Evolutionary conservation across 2,888 invertebrate species (phyloP).

Genomic region (Nomada ferruginata): DNA sequence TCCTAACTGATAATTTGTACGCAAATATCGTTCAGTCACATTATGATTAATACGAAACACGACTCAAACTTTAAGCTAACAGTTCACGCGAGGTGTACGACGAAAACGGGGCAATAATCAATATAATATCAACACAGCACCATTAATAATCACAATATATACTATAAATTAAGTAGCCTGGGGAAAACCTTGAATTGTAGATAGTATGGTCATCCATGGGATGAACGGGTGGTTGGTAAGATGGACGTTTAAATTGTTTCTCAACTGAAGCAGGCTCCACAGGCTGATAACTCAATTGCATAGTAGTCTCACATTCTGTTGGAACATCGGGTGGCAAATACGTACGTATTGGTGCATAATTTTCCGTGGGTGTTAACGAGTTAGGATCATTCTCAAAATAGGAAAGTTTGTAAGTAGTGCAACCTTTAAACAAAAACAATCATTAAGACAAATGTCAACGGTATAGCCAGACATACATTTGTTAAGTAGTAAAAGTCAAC

Average conservation of each 20-base stretch:
- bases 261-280: slow-evolving; percentile 61
- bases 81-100: too few species aligned
- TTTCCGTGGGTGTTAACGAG: slow-evolving; percentile 81
- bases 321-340: slow-evolving; percentile 85
- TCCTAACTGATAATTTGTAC: too few species aligned
- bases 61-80: too few species aligned
- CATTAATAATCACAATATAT: background rate
- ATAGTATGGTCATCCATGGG: slow-evolving; percentile 79
- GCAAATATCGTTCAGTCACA: too few species aligned
- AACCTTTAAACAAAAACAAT: slow-evolving; percentile 79
- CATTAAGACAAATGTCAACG: too few species aligned
- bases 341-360: slow-evolving; percentile 85
- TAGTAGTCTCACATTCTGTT: slow-evolving; percentile 86
- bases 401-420: slow-evolving; percentile 88
- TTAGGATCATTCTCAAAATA: slow-evolving; percentile 86
- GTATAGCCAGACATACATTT: too few species aligned
- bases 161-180: background rate
- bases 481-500: too few species aligned
- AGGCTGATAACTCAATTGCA: slow-evolving; percentile 85
- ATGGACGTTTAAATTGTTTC: slow-evolving; percentile 72
- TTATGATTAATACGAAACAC: too few species aligned
- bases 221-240: slow-evolving; percentile 73
- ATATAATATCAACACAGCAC: background rate
- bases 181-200: slow-evolving; percentile 77
- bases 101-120: too few species aligned